These are phyloP conservation scores for Chamaetylas fuelleborni DNA, from an alignment of 2,113 vertebrate genomes.

Conservation along the genomic window DNA sequence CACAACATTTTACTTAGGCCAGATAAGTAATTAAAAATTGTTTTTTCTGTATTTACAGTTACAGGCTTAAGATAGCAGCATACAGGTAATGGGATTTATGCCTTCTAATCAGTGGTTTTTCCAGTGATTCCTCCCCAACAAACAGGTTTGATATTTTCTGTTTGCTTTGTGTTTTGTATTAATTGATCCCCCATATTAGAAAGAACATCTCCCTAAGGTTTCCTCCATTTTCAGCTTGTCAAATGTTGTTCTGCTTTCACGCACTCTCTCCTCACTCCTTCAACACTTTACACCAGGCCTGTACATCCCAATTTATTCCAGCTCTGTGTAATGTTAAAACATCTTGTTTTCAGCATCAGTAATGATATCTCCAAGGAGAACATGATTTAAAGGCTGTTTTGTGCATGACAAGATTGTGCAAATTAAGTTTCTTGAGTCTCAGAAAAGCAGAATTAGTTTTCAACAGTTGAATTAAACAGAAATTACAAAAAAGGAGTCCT, in stretches of 20 bases:
- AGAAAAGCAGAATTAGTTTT: not conserved
- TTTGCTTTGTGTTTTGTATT: not conserved
- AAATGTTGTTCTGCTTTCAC: not conserved
- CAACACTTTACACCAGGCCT: not conserved
- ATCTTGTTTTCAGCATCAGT: constrained; percentile 14
- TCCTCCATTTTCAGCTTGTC: constrained; percentile 38
- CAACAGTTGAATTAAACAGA: not conserved
- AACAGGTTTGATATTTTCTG: not conserved
- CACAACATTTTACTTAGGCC: not conserved
- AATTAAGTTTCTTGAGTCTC: not conserved
- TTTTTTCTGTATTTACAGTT: not conserved
- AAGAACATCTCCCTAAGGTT: not conserved
- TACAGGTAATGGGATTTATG: not conserved
- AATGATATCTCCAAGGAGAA: not conserved
- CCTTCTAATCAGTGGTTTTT: not conserved
- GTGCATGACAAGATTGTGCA: not conserved
- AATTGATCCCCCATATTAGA: not conserved
- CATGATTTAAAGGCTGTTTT: not conserved
- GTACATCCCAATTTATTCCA: constrained; percentile 8
- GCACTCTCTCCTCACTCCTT: not conserved
- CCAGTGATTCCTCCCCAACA: not conserved
- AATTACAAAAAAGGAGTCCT: not conserved
- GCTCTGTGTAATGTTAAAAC: not conserved
- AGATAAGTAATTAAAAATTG: not conserved
- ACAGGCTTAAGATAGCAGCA: not conserved